Percentiles rank a stretch among this genome's conserved stretches.
phyloP scores from a whole-genome alignment of 2,888 invertebrate genomes.

The Holacanthella duospinosa region DNA sequence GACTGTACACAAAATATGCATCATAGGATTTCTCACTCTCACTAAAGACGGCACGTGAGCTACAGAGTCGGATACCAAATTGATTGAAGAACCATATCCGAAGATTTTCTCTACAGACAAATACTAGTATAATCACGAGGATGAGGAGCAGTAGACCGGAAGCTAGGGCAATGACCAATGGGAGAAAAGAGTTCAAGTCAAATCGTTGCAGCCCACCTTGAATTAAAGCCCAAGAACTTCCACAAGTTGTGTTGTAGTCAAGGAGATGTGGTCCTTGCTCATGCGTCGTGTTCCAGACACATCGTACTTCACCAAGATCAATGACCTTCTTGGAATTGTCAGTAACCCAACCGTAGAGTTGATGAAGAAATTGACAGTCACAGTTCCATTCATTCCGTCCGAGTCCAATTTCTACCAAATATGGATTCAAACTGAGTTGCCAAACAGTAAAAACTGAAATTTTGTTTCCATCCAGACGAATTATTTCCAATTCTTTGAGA shows the following conservation, averaged over 20 bases:
- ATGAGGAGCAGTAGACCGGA: slow-evolving; percentile 44
- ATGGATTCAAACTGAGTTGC: slow-evolving; percentile 58
- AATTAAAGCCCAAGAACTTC: slow-evolving; percentile 21
- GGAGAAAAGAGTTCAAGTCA: slow-evolving; percentile 38
- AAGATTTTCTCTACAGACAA: slow-evolving; percentile 61
- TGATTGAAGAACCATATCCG: slow-evolving; percentile 67
- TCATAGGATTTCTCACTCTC: slow-evolving; percentile 43
- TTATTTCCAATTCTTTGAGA: slow-evolving; percentile 63
- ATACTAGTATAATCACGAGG: slow-evolving; percentile 47
- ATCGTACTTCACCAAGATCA: slow-evolving; percentile 55
- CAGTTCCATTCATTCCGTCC: slow-evolving; percentile 83
- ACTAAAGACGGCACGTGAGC: slow-evolving; percentile 16
- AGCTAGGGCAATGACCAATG: slow-evolving; percentile 41
- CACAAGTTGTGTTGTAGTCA: slow-evolving; percentile 33
- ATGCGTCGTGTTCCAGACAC: slow-evolving; percentile 46
- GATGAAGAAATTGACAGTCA: slow-evolving; percentile 76
- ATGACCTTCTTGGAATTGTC: slow-evolving; percentile 30
- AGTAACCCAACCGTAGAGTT: slow-evolving; percentile 63
- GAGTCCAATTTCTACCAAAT: slow-evolving; percentile 62
- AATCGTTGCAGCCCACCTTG: slow-evolving; percentile 35
- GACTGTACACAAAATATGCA: slow-evolving; percentile 45
- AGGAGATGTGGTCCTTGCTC: slow-evolving; percentile 25
- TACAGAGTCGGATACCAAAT: slow-evolving; percentile 59
- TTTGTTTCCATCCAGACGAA: slow-evolving; percentile 74
- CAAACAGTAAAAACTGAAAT: slow-evolving; percentile 69